Evolutionary conservation across 53 echinoderm and acorn worm species (phyloP), one percentile per base, ranked within the genome.

Genomic region (Actinopyga echinites): DNA sequence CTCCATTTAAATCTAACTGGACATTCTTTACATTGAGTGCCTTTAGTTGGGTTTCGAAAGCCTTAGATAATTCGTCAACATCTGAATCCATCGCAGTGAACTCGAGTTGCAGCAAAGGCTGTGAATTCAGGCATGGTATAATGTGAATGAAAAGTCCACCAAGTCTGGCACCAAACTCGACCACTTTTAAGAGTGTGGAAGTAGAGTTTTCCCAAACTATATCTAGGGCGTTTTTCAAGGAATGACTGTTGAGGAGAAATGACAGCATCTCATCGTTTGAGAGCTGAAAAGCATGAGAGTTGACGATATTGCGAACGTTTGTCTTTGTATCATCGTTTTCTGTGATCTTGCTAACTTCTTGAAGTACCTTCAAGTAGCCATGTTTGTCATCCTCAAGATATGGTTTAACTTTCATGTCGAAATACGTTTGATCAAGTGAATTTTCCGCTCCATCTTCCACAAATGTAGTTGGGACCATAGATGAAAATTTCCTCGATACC

Each of bases 171-270:
- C 90, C 88, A 64, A 93, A 22, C 75, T 93, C 93, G 0, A 93
- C 74, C 20, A 93, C 21, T 80, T 93, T 93, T 59, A 93, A 28
- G 32, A 87, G 87, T 33, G 61, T 40, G 1, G 79, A 22, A 12
- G 61, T 42, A 7, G 65, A 45, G 60, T 93, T 93, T 67, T 93
- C 93, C 90, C 78, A 87, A 5, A 90, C 83, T 11, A 90, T 63
- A 33, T 93, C 90, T 23, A 90, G 59, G 13, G 79, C 74, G 58
- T 87, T 90, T 82, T 93, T 93, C 40, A 93, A 74, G 59, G 87
- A 84, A 56, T 81, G 64, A 13, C 88, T 84, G 13, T 84, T 24
- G 3, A 87, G 49, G 15, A 93, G 83, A 20, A 82, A 85, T 42
- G 82, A 79, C 77, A 93, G 82, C 33, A 87, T 78, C 59, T 90